A percentile compares a stretch with the other conserved stretches of the same genome.
Evolutionary conservation across 2,888 invertebrate genomes (phyloP).

Genomic region (Stegophylla sp.): DNA sequence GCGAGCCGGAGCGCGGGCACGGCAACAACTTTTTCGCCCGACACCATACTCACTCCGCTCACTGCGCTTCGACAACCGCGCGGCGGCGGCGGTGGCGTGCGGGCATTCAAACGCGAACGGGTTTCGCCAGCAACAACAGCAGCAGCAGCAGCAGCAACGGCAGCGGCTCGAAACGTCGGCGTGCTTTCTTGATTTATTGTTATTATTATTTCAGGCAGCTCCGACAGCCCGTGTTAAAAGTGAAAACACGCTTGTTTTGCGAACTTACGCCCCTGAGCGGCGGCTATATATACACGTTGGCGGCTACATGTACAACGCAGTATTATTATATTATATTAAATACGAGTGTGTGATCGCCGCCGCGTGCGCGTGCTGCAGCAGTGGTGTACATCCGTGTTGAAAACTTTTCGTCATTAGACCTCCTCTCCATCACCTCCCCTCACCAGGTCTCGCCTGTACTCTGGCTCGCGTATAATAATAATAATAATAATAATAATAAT

Average conservation of each 20-base stretch:
- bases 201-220: constrained; percentile 54
- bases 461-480: constrained; percentile 10
- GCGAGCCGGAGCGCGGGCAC: not conserved
- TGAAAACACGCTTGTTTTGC: constrained; percentile 48
- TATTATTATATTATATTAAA: no score
- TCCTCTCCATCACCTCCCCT: no score
- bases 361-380: not conserved
- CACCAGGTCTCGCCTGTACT: constrained; percentile 37
- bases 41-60: no score
- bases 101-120: constrained; percentile 35
- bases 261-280: constrained; percentile 39
- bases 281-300: not conserved
- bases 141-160: not conserved
- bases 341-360: not conserved
- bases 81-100: not conserved
- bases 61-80: not conserved
- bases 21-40: constrained; percentile 12
- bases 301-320: no score
- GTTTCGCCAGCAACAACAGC: not conserved
- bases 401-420: constrained; percentile 58
- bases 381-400: constrained; percentile 46
- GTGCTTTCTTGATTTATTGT: constrained; percentile 53
- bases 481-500: constrained; percentile 30
- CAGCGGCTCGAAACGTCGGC: constrained; percentile 34
- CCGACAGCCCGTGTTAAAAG: constrained; percentile 52